phyloP scores from a whole-genome alignment of 2,888 invertebrate species.

The Buathra laborator region DNA sequence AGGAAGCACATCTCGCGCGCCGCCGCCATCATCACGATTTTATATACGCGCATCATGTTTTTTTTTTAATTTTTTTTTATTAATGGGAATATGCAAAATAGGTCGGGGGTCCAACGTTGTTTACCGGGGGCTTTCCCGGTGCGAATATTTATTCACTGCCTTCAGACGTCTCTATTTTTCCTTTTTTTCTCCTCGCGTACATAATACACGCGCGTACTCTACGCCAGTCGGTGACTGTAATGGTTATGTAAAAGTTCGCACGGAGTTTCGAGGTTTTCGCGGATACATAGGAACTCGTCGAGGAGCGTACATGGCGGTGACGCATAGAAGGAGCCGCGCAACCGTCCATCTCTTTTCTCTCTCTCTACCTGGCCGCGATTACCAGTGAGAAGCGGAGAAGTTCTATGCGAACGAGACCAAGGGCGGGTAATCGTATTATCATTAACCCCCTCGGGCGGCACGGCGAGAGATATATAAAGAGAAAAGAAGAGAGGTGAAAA shows the following conservation, averaged over 20 bases:
- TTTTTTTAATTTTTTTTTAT: conserved; percentile 77
- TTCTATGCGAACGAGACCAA: conserved; percentile 33
- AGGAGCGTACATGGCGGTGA: not conserved
- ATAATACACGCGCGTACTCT: conserved; percentile 14
- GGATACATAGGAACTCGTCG: not conserved
- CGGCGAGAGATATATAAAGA: conserved; percentile 30
- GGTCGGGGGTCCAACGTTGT: conserved; percentile 69
- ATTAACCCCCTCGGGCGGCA: conserved; percentile 57
- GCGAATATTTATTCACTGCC: conserved; percentile 58
- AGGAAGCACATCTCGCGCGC: conserved; percentile 12
- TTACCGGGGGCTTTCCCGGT: conserved; percentile 68
- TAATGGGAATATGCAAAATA: conserved; percentile 79
- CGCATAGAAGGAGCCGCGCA: not conserved
- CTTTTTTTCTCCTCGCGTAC: not conserved
- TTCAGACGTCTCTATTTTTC: conserved; percentile 28
- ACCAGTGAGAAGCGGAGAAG: conserved; percentile 53
- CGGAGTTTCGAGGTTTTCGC: conserved; percentile 36
- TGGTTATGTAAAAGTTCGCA: conserved; percentile 40
- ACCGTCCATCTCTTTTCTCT: not conserved
- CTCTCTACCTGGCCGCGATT: conserved; percentile 48
- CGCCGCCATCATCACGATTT: conserved; percentile 50
- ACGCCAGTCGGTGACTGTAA: not conserved
- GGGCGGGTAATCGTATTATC: conserved; percentile 62
- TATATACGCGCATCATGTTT: conserved; percentile 60
- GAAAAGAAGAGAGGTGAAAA: conserved; percentile 15